Evolutionary conservation across 2,113 vertebrate genomes (phyloP).

Genomic region (Abramis brama): DNA sequence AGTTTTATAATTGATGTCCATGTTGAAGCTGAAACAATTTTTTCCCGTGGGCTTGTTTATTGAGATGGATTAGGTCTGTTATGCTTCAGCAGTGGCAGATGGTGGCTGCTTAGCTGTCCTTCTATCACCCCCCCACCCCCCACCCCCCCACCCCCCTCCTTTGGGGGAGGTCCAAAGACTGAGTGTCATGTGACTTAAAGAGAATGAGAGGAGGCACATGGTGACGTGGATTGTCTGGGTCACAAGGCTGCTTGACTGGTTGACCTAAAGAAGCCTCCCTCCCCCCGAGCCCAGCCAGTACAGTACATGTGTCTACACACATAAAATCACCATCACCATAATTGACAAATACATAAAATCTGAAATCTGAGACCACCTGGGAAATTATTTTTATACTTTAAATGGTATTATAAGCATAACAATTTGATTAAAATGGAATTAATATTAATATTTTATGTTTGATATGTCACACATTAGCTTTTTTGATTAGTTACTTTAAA

Average conservation of each 20-base stretch:
- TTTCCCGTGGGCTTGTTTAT: constrained; percentile 3
- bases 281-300: constrained; percentile 50
- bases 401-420: background rate
- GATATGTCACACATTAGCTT: background rate
- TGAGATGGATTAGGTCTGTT: constrained; percentile 24
- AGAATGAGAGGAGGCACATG: background rate
- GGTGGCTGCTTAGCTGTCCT: constrained; percentile 16
- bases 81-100: constrained; percentile 32
- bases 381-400: background rate
- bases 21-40: background rate
- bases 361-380: background rate
- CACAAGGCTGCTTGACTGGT: constrained; percentile 9
- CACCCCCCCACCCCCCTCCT: background rate
- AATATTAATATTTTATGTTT: background rate
- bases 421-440: background rate
- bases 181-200: constrained; percentile 18
- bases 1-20: background rate
- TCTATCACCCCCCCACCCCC: background rate
- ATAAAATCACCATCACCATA: background rate
- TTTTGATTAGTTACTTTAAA: background rate
- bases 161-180: background rate
- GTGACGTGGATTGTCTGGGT: constrained; percentile 7
- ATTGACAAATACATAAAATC: background rate
- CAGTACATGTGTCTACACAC: background rate
- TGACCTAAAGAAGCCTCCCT: constrained; percentile 55